Percentiles rank a stretch among this genome's conserved stretches.
These are phyloP conservation scores for Dolichomitus sp. DNA, from an alignment of 2,888 invertebrate genomes.

Conservation along the genomic window DNA sequence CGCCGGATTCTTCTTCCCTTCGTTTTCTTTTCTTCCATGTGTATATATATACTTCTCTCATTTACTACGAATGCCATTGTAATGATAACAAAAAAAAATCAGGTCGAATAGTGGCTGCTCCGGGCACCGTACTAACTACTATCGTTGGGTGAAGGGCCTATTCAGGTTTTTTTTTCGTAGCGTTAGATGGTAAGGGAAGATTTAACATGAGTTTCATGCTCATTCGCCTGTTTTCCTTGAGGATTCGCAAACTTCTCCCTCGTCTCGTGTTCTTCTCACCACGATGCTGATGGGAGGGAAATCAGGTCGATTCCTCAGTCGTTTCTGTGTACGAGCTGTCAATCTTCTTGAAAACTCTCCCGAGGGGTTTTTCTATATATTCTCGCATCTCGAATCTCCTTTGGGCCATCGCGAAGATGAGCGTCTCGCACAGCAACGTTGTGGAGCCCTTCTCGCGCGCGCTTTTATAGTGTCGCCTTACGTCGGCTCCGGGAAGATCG, in stretches of 20 bases:
- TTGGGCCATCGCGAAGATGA: conserved; percentile 29
- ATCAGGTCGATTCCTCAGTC: conserved; percentile 63
- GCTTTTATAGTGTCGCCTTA: conserved; percentile 72
- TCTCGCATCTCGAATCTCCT: conserved; percentile 32
- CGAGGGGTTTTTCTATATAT: conserved; percentile 17
- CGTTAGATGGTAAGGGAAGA: conserved; percentile 3
- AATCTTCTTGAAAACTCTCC: conserved; percentile 57
- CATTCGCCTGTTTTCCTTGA: background rate
- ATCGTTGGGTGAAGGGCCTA: conserved; percentile 2
- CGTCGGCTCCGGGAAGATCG: conserved; percentile 63
- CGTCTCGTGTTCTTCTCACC: background rate
- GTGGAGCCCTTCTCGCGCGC: conserved; percentile 23
- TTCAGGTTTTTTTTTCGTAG: conserved; percentile 22
- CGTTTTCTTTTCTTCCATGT: background rate
- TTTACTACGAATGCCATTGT: conserved; percentile 23
- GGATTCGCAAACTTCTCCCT: background rate
- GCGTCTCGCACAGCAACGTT: conserved; percentile 21
- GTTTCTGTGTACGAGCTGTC: conserved; percentile 53
- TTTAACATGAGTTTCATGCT: background rate
- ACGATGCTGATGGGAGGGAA: conserved; percentile 35
- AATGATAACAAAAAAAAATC: conserved; percentile 32
- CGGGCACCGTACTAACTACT: conserved; percentile 28
- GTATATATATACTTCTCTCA: background rate
- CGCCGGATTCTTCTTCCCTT: background rate
- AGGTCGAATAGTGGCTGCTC: conserved; percentile 41